Conservation (phyloP, 2,888 invertebrate species). For the Drosophila parthenogenetica region DNA sequence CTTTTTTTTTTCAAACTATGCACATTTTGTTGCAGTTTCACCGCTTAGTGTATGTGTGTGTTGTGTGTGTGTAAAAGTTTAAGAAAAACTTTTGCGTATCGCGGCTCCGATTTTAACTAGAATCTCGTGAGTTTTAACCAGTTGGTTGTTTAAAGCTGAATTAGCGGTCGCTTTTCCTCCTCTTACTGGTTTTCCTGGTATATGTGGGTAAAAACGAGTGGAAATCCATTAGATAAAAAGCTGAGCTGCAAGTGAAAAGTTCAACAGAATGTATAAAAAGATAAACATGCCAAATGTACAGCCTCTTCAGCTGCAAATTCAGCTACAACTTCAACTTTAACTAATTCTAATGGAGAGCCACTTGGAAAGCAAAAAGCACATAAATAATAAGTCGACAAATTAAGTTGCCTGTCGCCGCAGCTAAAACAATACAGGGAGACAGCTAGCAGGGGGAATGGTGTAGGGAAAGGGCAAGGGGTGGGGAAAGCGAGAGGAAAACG, state of each 20-base stretch:
- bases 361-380: constrained; percentile 33
- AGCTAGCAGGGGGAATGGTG: neutral
- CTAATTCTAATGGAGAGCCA: constrained; percentile 25
- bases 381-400: constrained; percentile 75
- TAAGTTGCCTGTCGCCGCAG: constrained; percentile 53
- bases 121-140: constrained; percentile 61
- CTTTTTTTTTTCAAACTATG: constrained; percentile 18
- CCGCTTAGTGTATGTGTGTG: constrained; percentile 11
- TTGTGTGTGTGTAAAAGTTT: constrained; percentile 53
- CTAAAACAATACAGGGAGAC: constrained; percentile 38
- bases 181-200: constrained; percentile 33
- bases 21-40: constrained; percentile 46
- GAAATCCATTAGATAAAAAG: constrained; percentile 22
- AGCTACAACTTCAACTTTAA: neutral
- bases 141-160: constrained; percentile 70
- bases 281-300: neutral
- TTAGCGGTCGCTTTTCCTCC: constrained; percentile 51
- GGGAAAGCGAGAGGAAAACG: constrained; percentile 3
- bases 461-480: neutral
- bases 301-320: neutral
- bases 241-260: constrained; percentile 5
- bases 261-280: neutral
- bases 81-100: constrained; percentile 50
- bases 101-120: constrained; percentile 55
- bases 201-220: neutral